Evolutionary conservation across 2,888 invertebrate genomes (phyloP), one percentile per base, ranked within the genome.

Genomic region (Polydesmus complanatus): DNA sequence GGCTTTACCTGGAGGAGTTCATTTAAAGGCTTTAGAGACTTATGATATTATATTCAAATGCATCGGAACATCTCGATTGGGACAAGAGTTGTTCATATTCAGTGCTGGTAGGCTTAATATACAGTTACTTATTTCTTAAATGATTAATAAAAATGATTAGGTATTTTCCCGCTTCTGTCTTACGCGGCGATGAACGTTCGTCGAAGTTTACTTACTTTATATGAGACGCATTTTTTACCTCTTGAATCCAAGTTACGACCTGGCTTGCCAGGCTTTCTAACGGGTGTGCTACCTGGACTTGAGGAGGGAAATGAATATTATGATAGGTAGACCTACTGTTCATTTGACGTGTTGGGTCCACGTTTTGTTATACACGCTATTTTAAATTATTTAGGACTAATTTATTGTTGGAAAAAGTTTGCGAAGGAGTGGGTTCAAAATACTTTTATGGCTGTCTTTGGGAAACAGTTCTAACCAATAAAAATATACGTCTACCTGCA

Each of bases 101-200:
- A 85, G 85, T 76, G 83, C 82, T 70, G 81, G 81, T 81, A 72
- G 14, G 22, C 22, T 56, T 47, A 19, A 21, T 25, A 5, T 22
- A 18, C 52, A 19, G 14, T 19, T 58, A 5, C 21, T 50, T 26
- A 18, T 50, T 2, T 22, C 22, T 50, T 8, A 8, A 21, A 50
- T 21, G 19, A 14, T 3, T 2, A 1, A 22, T 71, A 68, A 62
- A 48, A 60, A 50, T 58, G 65, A 61, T 50, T 78, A 74, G 92
- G 93, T 14, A 78, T 93, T 47, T 92, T 93, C 74, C 92, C 93
- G n/a, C 74, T 93, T 49, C 79, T 92, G 67, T 85, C 86, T 37
- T 85, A 89, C 76, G 89, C 91, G 56, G 89, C 90, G 21, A 90
- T 91, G 84, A 88, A 86, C 74, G 91, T 93, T 27, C 82, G 89